Evolutionary conservation across 2,888 invertebrate species (phyloP).

Genomic region (Drosophila tanythrix): DNA sequence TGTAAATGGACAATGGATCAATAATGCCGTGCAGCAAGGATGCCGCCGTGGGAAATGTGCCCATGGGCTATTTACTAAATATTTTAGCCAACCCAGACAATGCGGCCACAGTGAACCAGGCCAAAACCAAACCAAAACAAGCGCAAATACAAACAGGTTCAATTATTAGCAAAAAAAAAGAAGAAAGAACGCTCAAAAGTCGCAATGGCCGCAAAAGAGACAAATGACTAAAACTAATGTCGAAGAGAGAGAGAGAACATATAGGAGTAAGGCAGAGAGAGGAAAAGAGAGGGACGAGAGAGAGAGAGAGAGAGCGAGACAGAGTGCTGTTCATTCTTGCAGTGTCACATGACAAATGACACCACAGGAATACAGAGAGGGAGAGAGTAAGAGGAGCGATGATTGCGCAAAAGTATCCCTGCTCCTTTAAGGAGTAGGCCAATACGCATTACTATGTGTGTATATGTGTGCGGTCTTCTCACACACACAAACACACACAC

Average conservation of each 20-base stretch:
- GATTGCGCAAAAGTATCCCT: slow-evolving; percentile 78
- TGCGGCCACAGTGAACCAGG: slow-evolving; percentile 54
- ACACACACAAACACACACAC: not conserved
- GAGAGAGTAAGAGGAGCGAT: slow-evolving; percentile 36
- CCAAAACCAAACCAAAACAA: slow-evolving; percentile 11
- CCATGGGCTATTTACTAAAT: slow-evolving; percentile 71
- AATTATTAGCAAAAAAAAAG: slow-evolving; percentile 67
- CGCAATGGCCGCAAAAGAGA: slow-evolving; percentile 61
- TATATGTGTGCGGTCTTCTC: slow-evolving; percentile 56
- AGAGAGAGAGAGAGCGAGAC: slow-evolving; percentile 3
- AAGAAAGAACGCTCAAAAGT: slow-evolving; percentile 4
- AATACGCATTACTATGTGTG: not conserved
- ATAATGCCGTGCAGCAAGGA: slow-evolving; percentile 60
- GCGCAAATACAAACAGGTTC: slow-evolving; percentile 70
- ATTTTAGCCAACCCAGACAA: slow-evolving; percentile 69
- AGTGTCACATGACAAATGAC: slow-evolving; percentile 78
- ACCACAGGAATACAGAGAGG: slow-evolving; percentile 25
- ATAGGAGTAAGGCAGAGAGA: slow-evolving; percentile 1
- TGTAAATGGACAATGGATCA: slow-evolving; percentile 57
- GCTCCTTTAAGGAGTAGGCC: slow-evolving; percentile 33
- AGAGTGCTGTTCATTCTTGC: slow-evolving; percentile 53
- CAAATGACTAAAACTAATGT: slow-evolving; percentile 48
- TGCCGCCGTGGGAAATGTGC: slow-evolving; percentile 70
- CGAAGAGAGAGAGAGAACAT: slow-evolving; percentile 6
- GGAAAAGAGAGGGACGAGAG: not conserved